Percentiles rank a stretch among this genome's conserved stretches.
These are phyloP conservation scores for Irena cyanogastra DNA, from an alignment of 2,113 vertebrate species.

Conservation along the genomic window DNA sequence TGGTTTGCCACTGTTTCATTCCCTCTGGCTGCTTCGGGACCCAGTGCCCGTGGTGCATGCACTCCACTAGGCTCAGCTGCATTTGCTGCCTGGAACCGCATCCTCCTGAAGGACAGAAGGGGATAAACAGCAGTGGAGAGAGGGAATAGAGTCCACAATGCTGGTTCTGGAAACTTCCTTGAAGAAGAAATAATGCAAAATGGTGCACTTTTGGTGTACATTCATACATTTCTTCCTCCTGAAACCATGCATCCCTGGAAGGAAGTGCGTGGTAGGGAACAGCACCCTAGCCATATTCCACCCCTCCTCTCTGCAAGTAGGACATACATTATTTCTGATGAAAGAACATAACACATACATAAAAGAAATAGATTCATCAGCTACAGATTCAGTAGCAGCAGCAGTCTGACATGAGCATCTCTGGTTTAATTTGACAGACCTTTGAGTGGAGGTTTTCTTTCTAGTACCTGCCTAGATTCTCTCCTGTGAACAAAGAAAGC, in stretches of 20 bases:
- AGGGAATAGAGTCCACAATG: neutral
- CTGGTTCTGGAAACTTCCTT: neutral
- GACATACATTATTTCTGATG: neutral
- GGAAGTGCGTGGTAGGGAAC: fast-evolving
- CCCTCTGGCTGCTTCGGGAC: neutral
- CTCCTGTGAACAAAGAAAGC: neutral
- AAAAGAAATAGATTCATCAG: neutral
- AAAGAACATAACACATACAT: neutral
- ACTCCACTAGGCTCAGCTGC: too few species aligned
- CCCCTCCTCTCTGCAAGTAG: neutral
- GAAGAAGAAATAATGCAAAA: neutral
- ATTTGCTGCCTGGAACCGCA: fast-evolving
- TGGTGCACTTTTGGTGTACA: neutral
- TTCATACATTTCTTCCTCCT: neutral
- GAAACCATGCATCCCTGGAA: neutral
- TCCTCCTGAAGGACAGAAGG: neutral
- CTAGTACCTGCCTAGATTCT: neutral
- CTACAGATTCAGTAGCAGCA: neutral
- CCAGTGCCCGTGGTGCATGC: neutral
- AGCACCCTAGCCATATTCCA: neutral
- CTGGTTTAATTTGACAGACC: neutral
- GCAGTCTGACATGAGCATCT: neutral
- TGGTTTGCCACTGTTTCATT: neutral
- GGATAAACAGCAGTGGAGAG: neutral
- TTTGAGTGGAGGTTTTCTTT: neutral